Evolutionary conservation across 2,797 vertebrate genomes (phyloP).

Genomic region (Gobio occitaniae): DNA sequence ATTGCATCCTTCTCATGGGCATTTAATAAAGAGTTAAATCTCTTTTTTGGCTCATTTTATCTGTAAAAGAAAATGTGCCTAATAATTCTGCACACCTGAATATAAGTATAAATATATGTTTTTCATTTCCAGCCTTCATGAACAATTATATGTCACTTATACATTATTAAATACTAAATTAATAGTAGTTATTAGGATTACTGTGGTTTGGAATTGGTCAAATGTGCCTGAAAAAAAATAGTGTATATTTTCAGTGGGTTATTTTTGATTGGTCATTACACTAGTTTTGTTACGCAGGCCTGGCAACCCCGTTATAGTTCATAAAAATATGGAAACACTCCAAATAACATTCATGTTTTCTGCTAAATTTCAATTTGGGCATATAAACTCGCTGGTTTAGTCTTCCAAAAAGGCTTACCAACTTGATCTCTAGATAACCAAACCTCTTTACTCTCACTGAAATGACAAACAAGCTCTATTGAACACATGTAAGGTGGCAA

Average conservation of each 20-base stretch:
- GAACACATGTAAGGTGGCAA: neutral
- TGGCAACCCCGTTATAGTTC: neutral
- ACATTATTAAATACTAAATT: no score
- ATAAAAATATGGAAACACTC: neutral
- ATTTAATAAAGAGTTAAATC: no score
- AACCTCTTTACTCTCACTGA: neutral
- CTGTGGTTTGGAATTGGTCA: no score
- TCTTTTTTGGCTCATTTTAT: no score
- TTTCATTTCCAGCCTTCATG: no score
- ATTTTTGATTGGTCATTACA: neutral
- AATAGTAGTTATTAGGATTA: no score
- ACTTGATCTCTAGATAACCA: neutral
- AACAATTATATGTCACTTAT: no score
- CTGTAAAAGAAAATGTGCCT: no score
- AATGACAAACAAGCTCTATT: neutral
- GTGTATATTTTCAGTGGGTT: neutral
- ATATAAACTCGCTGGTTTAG: neutral
- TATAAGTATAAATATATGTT: no score
- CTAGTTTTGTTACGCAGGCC: neutral
- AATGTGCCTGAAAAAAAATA: no score
- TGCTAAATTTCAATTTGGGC: neutral
- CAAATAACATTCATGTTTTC: neutral
- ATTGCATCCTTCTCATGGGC: no score
- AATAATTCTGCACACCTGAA: no score
- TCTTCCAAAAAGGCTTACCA: neutral